These are phyloP conservation scores for Neosalanx taihuensis DNA, from an alignment of 2,797 vertebrate species.

Conservation along the genomic window DNA sequence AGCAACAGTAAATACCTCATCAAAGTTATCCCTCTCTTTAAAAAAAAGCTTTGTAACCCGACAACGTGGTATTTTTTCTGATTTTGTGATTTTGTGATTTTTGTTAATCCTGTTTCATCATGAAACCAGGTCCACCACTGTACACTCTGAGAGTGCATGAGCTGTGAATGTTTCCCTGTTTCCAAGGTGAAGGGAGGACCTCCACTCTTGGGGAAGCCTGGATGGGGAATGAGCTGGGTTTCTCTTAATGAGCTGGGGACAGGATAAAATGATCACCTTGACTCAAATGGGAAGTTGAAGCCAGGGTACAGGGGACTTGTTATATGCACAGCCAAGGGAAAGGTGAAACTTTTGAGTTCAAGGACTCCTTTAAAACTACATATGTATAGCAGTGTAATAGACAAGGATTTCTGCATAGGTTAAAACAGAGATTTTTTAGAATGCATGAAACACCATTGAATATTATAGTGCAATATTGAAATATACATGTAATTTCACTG, in stretches of 20 bases:
- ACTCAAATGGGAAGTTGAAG: constrained; percentile 48
- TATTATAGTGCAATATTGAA: too few species aligned
- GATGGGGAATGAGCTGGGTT: constrained; percentile 44
- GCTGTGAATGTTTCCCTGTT: constrained; percentile 55
- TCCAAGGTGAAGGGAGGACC: constrained; percentile 48
- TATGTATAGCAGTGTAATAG: not conserved
- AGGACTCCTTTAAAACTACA: constrained; percentile 9
- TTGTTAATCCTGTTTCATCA: not conserved
- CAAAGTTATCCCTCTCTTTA: not conserved
- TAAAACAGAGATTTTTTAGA: not conserved
- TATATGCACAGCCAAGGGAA: constrained; percentile 47
- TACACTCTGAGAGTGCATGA: not conserved
- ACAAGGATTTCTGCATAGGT: too few species aligned
- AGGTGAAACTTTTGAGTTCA: constrained; percentile 31
- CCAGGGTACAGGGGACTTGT: constrained; percentile 58
- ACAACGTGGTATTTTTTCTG: not conserved
- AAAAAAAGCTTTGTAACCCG: too few species aligned
- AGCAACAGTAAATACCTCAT: constrained; percentile 5
- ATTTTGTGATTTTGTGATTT: too few species aligned
- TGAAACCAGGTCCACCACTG: not conserved
- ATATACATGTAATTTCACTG: too few species aligned
- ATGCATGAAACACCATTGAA: too few species aligned
- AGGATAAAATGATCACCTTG: constrained; percentile 53
- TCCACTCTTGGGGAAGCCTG: constrained; percentile 35
- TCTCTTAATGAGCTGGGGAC: constrained; percentile 64